Percentiles rank a stretch among this genome's conserved stretches.
Evolutionary conservation across 2,888 invertebrate species (phyloP).

Genomic region (Cheilosia variabilis): DNA sequence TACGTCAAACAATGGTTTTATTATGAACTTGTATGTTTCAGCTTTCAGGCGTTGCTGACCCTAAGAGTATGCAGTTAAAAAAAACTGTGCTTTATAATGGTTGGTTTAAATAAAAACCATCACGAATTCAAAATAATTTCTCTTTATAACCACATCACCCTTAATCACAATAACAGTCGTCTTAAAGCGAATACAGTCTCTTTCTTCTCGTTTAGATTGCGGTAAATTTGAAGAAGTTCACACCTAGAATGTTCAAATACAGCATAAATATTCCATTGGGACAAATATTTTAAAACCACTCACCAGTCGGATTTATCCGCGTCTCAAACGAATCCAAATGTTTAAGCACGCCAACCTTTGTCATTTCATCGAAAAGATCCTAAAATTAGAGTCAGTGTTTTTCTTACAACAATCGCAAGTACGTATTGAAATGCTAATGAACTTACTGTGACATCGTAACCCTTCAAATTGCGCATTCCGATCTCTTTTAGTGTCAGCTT

Average conservation of each 20-base stretch:
- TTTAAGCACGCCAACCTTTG: slow-evolving; percentile 21
- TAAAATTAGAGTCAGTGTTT: slow-evolving; percentile 18
- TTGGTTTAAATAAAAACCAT: neutral
- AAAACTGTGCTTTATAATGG: too few species aligned
- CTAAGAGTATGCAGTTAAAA: too few species aligned
- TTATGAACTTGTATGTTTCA: too few species aligned
- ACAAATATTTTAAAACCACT: neutral
- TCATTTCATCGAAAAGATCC: slow-evolving; percentile 63
- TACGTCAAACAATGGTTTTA: too few species aligned
- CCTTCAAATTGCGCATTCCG: slow-evolving; percentile 80
- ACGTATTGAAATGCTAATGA: slow-evolving; percentile 11
- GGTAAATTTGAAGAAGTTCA: slow-evolving; percentile 78
- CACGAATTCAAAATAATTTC: too few species aligned
- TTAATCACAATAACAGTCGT: slow-evolving; percentile 8
- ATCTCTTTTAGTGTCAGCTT: slow-evolving; percentile 80
- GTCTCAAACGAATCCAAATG: slow-evolving; percentile 69
- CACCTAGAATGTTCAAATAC: slow-evolving; percentile 70
- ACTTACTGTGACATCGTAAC: slow-evolving; percentile 80
- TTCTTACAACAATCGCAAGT: neutral
- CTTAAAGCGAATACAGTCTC: slow-evolving; percentile 2
- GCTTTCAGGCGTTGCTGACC: too few species aligned
- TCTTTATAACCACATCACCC: neutral
- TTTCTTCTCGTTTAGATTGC: slow-evolving; percentile 38
- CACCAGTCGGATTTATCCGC: slow-evolving; percentile 78
- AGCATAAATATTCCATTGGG: neutral